Evolutionary conservation across 2,797 vertebrate genomes (phyloP).

Genomic region (Smutsia gigantea): DNA sequence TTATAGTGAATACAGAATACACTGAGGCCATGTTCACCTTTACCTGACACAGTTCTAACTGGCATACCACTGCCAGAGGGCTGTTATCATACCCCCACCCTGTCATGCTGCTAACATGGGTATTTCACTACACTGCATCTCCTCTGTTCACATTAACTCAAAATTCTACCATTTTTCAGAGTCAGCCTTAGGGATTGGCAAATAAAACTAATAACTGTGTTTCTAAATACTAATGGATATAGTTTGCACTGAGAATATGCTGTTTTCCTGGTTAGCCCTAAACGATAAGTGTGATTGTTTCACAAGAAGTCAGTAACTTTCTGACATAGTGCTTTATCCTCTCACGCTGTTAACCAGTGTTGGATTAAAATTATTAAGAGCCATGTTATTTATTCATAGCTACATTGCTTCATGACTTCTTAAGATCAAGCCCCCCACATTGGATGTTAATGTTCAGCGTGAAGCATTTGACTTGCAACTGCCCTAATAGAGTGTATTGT

Average conservation of each 20-base stretch:
- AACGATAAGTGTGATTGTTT: not conserved
- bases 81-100: not conserved
- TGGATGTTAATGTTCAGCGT: not conserved
- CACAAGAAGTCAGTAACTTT: not conserved
- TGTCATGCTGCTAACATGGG: not conserved
- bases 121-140: not conserved
- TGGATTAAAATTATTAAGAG: not conserved
- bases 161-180: not conserved
- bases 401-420: not conserved
- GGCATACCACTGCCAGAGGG: not conserved
- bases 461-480: not conserved
- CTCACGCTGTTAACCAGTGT: not conserved
- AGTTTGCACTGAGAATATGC: constrained; percentile 4
- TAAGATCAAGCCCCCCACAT: not conserved
- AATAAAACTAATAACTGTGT: constrained; percentile 29
- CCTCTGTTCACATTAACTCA: constrained; percentile 10
- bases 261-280: not conserved
- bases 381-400: not conserved
- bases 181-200: not conserved
- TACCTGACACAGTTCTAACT: not conserved
- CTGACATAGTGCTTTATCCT: not conserved
- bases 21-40: not conserved
- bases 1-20: not conserved
- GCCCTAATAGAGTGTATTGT: not conserved
- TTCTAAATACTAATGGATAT: not conserved